Percentiles rank a stretch among this genome's conserved stretches.
phyloP scores from a whole-genome alignment of 2,113 vertebrate genomes.

The Oryzias curvinotus region DNA sequence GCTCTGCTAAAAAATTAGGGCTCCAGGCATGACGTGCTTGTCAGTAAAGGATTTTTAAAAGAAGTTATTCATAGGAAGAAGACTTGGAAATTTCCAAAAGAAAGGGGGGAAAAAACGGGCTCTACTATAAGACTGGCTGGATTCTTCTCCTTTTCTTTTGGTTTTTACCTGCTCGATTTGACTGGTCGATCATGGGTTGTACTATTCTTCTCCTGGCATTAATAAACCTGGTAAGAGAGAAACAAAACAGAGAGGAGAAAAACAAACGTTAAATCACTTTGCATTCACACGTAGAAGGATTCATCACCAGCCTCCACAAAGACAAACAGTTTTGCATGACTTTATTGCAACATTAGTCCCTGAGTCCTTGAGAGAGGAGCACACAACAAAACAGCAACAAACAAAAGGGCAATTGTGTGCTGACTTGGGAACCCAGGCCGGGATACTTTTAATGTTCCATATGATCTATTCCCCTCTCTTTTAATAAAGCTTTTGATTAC shows the following conservation, averaged over 20 bases:
- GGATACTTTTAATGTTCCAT: conserved; percentile 80
- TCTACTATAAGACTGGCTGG: conserved; percentile 19
- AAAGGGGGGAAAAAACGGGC: conserved; percentile 1
- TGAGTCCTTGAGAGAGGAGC: conserved; percentile 60
- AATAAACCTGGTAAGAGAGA: conserved; percentile 93
- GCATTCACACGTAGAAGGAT: conserved; percentile 63
- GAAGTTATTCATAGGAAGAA: conserved; percentile 63
- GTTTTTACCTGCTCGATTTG: conserved; percentile 99
- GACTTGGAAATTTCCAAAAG: neutral
- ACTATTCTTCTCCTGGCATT: conserved; percentile 99
- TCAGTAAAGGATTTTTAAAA: conserved; percentile 76
- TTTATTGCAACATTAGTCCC: conserved; percentile 73
- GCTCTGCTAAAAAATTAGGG: conserved; percentile 30
- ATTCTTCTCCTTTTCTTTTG: neutral
- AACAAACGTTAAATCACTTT: conserved; percentile 70
- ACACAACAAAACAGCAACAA: conserved; percentile 70
- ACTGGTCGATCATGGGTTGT: conserved; percentile 99
- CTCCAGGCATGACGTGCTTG: conserved; percentile 53
- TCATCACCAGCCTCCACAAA: conserved; percentile 67
- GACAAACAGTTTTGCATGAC: conserved; percentile 74
- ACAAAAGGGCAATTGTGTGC: conserved; percentile 76
- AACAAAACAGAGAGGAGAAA: conserved; percentile 62
- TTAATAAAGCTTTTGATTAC: conserved; percentile 84
- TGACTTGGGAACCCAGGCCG: conserved; percentile 72
- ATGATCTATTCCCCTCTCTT: conserved; percentile 80